Percentiles rank a stretch among this genome's conserved stretches.
These are phyloP conservation scores for Panzeria rudis DNA, from an alignment of 2,888 invertebrate species.

Conservation along the genomic window DNA sequence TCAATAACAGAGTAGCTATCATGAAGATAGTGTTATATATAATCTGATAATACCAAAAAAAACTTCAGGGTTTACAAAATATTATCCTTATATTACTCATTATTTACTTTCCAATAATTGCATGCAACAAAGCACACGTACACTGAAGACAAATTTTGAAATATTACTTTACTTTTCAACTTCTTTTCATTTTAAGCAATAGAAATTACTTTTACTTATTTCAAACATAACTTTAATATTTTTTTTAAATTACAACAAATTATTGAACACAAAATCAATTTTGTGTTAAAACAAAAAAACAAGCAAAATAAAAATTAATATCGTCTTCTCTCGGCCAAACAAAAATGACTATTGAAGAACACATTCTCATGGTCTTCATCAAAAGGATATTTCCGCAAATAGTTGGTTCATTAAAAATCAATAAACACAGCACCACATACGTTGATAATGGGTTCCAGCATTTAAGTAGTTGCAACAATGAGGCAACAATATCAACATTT, in stretches of 20 bases:
- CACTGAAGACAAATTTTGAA: neutral
- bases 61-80: too few species aligned
- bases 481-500: conserved; percentile 37
- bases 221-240: conserved; percentile 33
- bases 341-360: conserved; percentile 11
- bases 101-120: neutral
- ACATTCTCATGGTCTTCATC: conserved; percentile 63
- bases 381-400: conserved; percentile 75
- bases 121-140: neutral
- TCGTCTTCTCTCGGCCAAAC: neutral
- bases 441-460: conserved; percentile 63
- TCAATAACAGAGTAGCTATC: too few species aligned
- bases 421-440: conserved; percentile 77
- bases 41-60: too few species aligned
- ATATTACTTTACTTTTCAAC: neutral
- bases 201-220: conserved; percentile 64
- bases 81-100: neutral
- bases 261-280: conserved; percentile 55
- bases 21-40: neutral
- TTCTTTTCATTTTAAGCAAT: conserved; percentile 2
- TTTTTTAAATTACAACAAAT: conserved; percentile 52
- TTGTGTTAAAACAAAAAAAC: conserved; percentile 19
- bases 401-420: conserved; percentile 81
- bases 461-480: conserved; percentile 45
- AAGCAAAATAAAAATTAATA: conserved; percentile 9